Evolutionary conservation across 2,888 invertebrate genomes (phyloP).

Genomic region (Beris morrisii): DNA sequence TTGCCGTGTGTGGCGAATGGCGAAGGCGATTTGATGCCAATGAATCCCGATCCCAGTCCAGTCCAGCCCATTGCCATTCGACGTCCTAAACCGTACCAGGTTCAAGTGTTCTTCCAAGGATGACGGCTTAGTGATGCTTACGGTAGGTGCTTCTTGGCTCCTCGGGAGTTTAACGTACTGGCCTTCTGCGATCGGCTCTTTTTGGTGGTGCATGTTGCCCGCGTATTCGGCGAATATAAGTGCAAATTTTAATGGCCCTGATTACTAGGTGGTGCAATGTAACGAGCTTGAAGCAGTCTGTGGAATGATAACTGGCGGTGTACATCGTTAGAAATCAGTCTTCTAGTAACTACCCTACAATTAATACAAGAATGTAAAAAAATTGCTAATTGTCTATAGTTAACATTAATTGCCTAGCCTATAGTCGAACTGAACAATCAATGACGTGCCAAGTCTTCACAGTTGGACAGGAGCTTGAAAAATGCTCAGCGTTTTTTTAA

Average conservation of each 20-base stretch:
- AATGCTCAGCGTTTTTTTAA: too few species aligned
- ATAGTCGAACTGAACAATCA: too few species aligned
- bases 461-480: too few species aligned
- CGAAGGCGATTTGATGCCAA: background rate
- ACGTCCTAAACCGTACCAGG: too few species aligned
- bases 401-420: too few species aligned
- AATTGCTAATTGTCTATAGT: background rate
- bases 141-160: constrained; percentile 26
- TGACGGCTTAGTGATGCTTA: too few species aligned
- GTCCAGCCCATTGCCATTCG: background rate
- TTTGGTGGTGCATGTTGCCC: constrained; percentile 6
- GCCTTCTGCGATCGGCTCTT: constrained; percentile 12
- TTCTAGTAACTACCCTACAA: constrained; percentile 17
- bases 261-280: constrained; percentile 32
- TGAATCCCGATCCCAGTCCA: too few species aligned
- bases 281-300: constrained; percentile 25
- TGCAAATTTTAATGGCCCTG: constrained; percentile 37
- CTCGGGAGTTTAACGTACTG: constrained; percentile 1
- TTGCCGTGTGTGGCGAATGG: constrained; percentile 31
- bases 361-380: constrained; percentile 11
- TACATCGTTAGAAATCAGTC: constrained; percentile 5
- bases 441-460: too few species aligned
- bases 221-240: constrained; percentile 22
- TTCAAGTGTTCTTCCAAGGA: too few species aligned
- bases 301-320: too few species aligned